Evolutionary conservation across 2,113 vertebrate genomes (phyloP), one percentile per base, ranked within the genome.

Genomic region (Sylvilagus bachmani): DNA sequence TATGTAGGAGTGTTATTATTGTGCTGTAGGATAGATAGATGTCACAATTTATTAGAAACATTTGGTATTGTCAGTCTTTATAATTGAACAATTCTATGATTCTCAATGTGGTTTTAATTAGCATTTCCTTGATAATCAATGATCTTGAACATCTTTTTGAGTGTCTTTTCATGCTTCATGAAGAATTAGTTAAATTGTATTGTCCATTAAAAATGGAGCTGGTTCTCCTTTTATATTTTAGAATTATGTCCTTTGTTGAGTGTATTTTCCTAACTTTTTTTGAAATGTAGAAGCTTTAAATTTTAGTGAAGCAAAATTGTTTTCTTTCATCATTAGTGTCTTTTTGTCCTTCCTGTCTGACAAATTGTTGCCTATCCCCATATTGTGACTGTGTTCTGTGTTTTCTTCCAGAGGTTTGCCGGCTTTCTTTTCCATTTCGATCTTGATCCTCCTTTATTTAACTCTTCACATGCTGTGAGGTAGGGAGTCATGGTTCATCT

Each of bases 381-480:
- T 84, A 19, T 91, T 75, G 7, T 55, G 24, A 86, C 7, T 89
- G n/a, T 84, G 33, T 93, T 83, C 36, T 89, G 5, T 66, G n/a
- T 69, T 88, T 85, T n/a, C 33, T 93, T 77, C 27, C 27, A 79
- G 55, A 78, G n/a, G 11, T 38, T 91, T 73, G 21, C 53, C 67
- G n/a, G 70, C 92, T 91, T 77, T 29, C 64, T n/a, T 83, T 89
- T 79, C 31, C 17, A 66, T 83, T 96, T 75, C 58, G 38, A 21
- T 69, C n/a, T 83, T 82, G 64, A 73, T 77, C 17, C 38, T 62
- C 51, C 11, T 78, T 90, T 79, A 85, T n/a, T 95, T 86, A 96
- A 51, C 33, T 93, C 78, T 79, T 0, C 62, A 1, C 86, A 36
- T 85, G 22, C 9, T 61, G 17, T 78, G 19, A 86, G 7, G 29